Base-by-base conservation (phyloP, 2,113 vertebrate genomes). In the Agapornis roseicollis region DNA sequence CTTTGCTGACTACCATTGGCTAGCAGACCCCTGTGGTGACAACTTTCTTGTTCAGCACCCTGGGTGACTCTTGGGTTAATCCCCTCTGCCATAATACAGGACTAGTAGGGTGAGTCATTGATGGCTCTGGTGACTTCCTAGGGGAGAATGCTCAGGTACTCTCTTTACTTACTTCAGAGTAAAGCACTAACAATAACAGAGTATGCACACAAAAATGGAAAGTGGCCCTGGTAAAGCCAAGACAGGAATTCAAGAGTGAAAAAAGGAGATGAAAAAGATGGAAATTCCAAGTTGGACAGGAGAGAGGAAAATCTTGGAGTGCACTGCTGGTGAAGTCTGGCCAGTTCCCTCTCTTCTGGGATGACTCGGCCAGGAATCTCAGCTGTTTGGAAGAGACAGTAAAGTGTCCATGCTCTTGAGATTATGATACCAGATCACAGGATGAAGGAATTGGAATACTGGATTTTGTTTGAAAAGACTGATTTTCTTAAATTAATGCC, bases 301-400 rank as follows among this genome's bases (percentile, higher is more conserved):
- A 83, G 17, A 78, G 22, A 79, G 44, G 20, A 86, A 92, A 88
- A 77, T 65, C 50, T 83, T 56, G 56, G 55, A 71, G 42, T 49
- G 39, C 31, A 17, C 23, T 68, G 11, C 37, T 27, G 24, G 1
- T 53, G 23, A 76, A 81, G 17, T 83, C 49, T 87, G 55, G 49
- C n/a, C 69, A 90, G 20, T 22, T 80, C 14, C 9, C 39, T 24
- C 39, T 73, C 65, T 1, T 11, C 7, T 2, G 10, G 17, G 7
- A 33, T 70, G 49, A 25, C 15, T 29, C 27, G 66, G 53, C 31
- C 83, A 95, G 83, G 13, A 85, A 86, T 60, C n/a, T 93, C 86
- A 83, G 53, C 70, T 92, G 71, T 77, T 83, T 89, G 55, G 42
- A 94, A 89, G 11, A 95, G 77, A 95, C 58, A 92, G 33, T 47